Evolutionary conservation across 1,140 invertebrate genomes (phyloP), one percentile per base, ranked within the genome.

Genomic region (Drosophila arizonae): DNA sequence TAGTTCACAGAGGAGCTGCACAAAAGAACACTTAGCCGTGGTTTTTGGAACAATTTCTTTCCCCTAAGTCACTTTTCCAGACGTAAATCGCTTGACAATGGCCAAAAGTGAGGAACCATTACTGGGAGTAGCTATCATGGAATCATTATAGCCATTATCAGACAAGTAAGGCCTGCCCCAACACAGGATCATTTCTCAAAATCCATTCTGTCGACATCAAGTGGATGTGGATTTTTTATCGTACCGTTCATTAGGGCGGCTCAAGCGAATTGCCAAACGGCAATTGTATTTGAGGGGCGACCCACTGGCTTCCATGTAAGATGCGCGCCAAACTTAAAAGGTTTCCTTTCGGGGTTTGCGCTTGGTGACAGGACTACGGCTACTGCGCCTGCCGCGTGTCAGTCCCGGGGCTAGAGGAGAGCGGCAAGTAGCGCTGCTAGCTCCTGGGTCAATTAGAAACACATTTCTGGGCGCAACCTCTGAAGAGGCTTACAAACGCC

Each of bases 401-500:
- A 65, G 41, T 39, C 15, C 28, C 4, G 28, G 6, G 28, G 28
- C 28, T 33, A 33, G 33, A 33, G 33, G 6, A 33, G 33, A 33
- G 33, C 6, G 43, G 3, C 24, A 28, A 43, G 26, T 26, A 62
- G 36, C 15, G 9, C 41, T 36, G 21, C 26, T 45, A 61, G 21
- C 15, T 60, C 64, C 28, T 39, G 57, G 56, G 64, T 56, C 79
- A 81, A 86, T 86, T 81, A 79, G 82, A 76, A 79, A 70, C 61
- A 61, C 66, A 72, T 85, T 64, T 64, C 11, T 63, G 81, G 78
- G 81, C 78, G 81, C 82, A 86, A 81, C 82, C 78, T 86, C 82
- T 86, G 81, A 87, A 86, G 82, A 87, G 81, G 76, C 78, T 87
- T 86, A 86, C 75, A 73, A 81, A 87, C 81, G 81, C 82, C 81